Base-by-base conservation (phyloP, 2,113 vertebrate genomes). In the Callipepla californica region DNA sequence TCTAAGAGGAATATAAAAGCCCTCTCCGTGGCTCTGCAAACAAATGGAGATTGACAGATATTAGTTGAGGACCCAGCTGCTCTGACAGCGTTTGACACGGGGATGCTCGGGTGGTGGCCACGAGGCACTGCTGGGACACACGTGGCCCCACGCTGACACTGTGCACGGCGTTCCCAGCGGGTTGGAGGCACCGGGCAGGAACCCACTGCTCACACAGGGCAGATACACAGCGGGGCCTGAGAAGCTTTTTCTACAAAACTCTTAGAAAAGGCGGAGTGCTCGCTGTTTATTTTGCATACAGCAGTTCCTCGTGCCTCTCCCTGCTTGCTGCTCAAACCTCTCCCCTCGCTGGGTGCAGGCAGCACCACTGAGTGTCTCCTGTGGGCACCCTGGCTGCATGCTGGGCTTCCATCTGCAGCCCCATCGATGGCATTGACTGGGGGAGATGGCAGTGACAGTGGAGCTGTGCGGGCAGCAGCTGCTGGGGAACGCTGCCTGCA, bases 1-100 rank as follows among this genome's bases (percentile, higher is more conserved):
- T 89, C 38, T 47, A 5, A 59, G 94, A 89, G 70, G 91, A 91
- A 72, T 85, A 65, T 12, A 76, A 73, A 95, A 91, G 68, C 61
- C 30, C 34, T 44, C 53, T 73, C 82, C 2, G 2, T 61, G 44
- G 75, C 59, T 9, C 1, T 65, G 76, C 87, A 85, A 77, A 55
- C 79, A 95, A 92, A 93, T 89, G 72, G 89, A 80, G 95, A 95
- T 90, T 70, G 95, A 85, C 95, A 94, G 85, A 73, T 93, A 70
- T 58, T 85, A 82, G 85, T 42, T 87, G 59, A 77, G 69, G 81
- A 89, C 77, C 81, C 91, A 85, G 91, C 63, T 83, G 89, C 81
- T 89, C 89, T 83, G 89, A 75, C 95, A 93, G 82, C 25, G 6
- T 63, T 92, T 77, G 89, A 19, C 2, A 2, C 87, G 28, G 94